A percentile compares a stretch with the other conserved stretches of the same genome.
phyloP scores from a whole-genome alignment of 2,113 vertebrate species.

The Centropus unirufus region DNA sequence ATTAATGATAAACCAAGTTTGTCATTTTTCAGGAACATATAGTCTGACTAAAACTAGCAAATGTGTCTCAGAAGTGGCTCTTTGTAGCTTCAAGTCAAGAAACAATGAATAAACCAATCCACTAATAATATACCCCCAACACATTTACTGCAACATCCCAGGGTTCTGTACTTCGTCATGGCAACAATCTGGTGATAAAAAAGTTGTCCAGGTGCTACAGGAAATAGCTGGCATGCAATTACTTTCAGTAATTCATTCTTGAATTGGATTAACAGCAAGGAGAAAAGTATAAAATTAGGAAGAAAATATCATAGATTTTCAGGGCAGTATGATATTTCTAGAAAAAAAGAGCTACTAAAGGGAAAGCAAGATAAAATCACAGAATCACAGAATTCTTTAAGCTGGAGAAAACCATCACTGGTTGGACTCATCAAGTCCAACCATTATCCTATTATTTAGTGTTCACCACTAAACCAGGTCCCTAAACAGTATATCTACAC shows the following conservation, averaged over 20 bases:
- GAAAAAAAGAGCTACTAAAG: not conserved
- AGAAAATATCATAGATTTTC: slow-evolving; percentile 25
- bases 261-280: not conserved
- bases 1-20: not conserved
- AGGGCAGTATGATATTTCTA: slow-evolving; percentile 8
- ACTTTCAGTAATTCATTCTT: slow-evolving; percentile 18
- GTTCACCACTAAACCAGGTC: no score
- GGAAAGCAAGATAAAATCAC: not conserved
- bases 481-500: no score
- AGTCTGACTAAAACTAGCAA: not conserved
- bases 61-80: slow-evolving; percentile 17
- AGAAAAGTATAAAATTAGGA: slow-evolving; percentile 35
- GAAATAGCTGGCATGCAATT: slow-evolving; percentile 48
- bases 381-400: no score
- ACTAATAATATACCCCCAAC: slow-evolving; percentile 26
- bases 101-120: slow-evolving; percentile 18
- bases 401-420: no score
- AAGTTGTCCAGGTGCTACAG: slow-evolving; percentile 60
- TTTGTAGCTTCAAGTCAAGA: slow-evolving; percentile 38
- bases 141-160: slow-evolving; percentile 45
- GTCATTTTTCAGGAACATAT: not conserved
- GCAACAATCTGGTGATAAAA: slow-evolving; percentile 63
- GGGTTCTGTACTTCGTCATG: slow-evolving; percentile 59
- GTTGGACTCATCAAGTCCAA: no score
- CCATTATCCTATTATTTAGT: no score